Conservation (phyloP, 2,888 invertebrate genomes). For the Pachymerium ferrugineum region DNA sequence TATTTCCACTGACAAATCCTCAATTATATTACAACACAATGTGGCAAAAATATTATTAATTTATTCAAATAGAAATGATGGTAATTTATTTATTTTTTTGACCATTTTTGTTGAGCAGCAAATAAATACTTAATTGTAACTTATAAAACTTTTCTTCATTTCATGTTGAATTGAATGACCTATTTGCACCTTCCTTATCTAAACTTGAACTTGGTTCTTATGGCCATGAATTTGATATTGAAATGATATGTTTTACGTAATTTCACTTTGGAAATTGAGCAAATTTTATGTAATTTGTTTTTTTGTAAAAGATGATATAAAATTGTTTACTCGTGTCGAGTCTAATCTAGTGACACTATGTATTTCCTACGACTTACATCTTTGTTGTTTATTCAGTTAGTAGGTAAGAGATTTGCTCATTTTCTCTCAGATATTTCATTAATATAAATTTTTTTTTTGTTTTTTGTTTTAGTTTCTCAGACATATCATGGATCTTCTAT, state of each 20-base stretch:
- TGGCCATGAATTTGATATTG: not conserved
- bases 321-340: not conserved
- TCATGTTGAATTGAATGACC: not conserved
- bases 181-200: no score
- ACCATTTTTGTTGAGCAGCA: not conserved
- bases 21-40: conserved; percentile 50
- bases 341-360: no score
- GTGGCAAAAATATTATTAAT: conserved; percentile 37
- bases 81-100: not conserved
- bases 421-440: not conserved
- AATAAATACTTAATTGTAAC: not conserved
- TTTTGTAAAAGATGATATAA: not conserved
- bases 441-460: no score
- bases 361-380: no score
- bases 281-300: not conserved
- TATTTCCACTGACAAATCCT: conserved; percentile 72
- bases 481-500: not conserved
- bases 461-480: not conserved
- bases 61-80: no score
- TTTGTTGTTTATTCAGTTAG: no score
- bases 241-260: not conserved
- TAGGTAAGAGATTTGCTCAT: not conserved
- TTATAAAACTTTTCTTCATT: not conserved
- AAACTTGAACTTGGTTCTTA: no score
- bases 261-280: not conserved